Evolutionary conservation across 2,888 invertebrate genomes (phyloP).

Genomic region (Hirtodrosophila histrioides): DNA sequence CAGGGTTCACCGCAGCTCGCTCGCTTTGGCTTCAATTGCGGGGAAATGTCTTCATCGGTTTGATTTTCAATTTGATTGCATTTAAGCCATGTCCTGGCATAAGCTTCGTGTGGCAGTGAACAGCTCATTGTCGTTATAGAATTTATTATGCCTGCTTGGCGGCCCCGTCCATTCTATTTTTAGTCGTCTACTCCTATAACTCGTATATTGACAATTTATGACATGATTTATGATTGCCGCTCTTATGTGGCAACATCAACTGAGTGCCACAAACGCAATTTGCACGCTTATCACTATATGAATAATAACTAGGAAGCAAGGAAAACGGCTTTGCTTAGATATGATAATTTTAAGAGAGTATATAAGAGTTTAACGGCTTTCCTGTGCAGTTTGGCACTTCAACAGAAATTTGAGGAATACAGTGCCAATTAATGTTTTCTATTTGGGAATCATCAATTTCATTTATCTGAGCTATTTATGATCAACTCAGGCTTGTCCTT

Average conservation of each 20-base stretch:
- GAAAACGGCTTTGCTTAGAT: slow-evolving; percentile 16
- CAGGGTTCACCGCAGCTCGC: slow-evolving; percentile 38
- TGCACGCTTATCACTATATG: slow-evolving; percentile 61
- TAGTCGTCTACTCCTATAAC: slow-evolving; percentile 10
- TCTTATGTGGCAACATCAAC: slow-evolving; percentile 28
- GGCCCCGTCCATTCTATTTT: slow-evolving; percentile 25
- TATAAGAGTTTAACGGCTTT: background rate
- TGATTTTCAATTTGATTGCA: slow-evolving; percentile 75
- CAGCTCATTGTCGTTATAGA: slow-evolving; percentile 43
- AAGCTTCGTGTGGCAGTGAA: slow-evolving; percentile 30
- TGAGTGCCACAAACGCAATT: slow-evolving; percentile 55
- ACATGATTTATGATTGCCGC: slow-evolving; percentile 67
- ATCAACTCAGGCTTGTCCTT: background rate
- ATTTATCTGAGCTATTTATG: too few species aligned
- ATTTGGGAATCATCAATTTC: too few species aligned
- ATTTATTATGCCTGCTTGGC: slow-evolving; percentile 27
- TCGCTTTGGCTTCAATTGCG: slow-evolving; percentile 55
- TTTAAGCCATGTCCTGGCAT: slow-evolving; percentile 58
- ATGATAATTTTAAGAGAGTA: slow-evolving; percentile 20
- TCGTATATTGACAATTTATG: slow-evolving; percentile 49
- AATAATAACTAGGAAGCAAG: slow-evolving; percentile 45
- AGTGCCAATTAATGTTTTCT: too few species aligned
- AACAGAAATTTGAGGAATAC: background rate
- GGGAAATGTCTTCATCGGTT: slow-evolving; percentile 70
- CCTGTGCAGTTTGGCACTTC: background rate